phyloP scores from a whole-genome alignment of 2,888 invertebrate species.

The Noctua comes region DNA sequence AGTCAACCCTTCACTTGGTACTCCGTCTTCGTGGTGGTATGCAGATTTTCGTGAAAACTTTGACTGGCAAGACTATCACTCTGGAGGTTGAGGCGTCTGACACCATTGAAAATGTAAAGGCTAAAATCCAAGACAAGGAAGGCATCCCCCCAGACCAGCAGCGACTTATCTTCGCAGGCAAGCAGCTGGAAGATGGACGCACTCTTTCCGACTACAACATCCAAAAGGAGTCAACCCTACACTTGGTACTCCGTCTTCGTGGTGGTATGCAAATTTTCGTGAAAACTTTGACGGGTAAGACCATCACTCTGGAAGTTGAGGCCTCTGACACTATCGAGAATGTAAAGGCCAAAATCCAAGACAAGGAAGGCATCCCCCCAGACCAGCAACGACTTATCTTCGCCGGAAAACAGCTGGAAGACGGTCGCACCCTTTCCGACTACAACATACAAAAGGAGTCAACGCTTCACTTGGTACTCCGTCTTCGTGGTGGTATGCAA shows the following conservation, averaged over 20 bases:
- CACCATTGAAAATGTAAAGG: conserved; percentile 84
- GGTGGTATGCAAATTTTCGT: conserved; percentile 86
- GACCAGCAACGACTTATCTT: conserved; percentile 82
- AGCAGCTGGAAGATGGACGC: conserved; percentile 80
- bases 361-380: conserved; percentile 82
- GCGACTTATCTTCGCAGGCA: conserved; percentile 80
- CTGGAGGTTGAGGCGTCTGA: conserved; percentile 81
- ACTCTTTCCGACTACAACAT: conserved; percentile 81
- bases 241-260: conserved; percentile 78
- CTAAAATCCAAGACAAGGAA: conserved; percentile 84
- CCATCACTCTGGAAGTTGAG: conserved; percentile 80
- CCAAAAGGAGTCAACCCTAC: conserved; percentile 80
- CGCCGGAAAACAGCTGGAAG: conserved; percentile 82
- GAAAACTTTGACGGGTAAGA: conserved; percentile 80
- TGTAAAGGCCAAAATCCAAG: conserved; percentile 82
- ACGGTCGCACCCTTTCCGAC: conserved; percentile 82
- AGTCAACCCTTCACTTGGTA: conserved; percentile 35
- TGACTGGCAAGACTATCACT: conserved; percentile 81
- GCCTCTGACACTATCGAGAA: conserved; percentile 82
- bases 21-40: conserved; percentile 72
- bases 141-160: conserved; percentile 84
- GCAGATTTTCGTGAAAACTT: conserved; percentile 82
- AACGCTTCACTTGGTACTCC: conserved; percentile 80
- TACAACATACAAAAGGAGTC: conserved; percentile 86
- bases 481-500: conserved; percentile 83